Base-by-base conservation (phyloP, 2,113 vertebrate genomes). In the Psittacula cyanocephala region DNA sequence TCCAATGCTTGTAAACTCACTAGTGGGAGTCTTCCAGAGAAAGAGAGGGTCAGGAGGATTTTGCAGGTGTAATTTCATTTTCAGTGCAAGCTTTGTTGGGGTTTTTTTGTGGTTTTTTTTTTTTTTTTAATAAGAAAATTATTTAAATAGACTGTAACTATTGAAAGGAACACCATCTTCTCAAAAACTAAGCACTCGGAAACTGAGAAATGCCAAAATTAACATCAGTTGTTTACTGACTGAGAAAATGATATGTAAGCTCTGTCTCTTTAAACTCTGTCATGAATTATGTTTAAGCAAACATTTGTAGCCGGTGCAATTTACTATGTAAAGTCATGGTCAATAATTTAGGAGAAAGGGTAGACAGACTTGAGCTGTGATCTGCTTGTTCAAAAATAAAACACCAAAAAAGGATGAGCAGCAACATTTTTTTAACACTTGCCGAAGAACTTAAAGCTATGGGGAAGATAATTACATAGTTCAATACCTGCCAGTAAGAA, bases 281-380 rank as follows among this genome's bases (percentile, higher is more conserved):
- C 85, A 91, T 91, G 88, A 96, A 96, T 95, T 96, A 91, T 81
- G 83, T 94, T 96, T 80, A 90, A 95, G 93, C 82, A 94, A 96
- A 95, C 86, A 93, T 86, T 93, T 94, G 82, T 90, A 96, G 75
- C 95, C 82, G 88, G 71, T 63, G 67, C 81, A 95, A 96, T 91
- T 97, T 91, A 93, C 93, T 83, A 88, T 94, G 91, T 94, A 94
- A 96, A 96, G 92, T 91, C 93, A 90, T 13, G 88, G 93, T 95
- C 94, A 96, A 91, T 93, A 96, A 96, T 94, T 94, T 88, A 95
- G 82, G 92, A 96, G 90, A 95, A 96, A 94, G 91, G 39, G 79
- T 35, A 96, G 89, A 74, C 81, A 96, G 85, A 93, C 71, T 80
- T 83, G 24, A 77, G 81, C 75, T 88, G 81, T 95, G 89, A 95